Base-by-base conservation (phyloP, 2,113 vertebrate genomes). In the Podiceps cristatus region DNA sequence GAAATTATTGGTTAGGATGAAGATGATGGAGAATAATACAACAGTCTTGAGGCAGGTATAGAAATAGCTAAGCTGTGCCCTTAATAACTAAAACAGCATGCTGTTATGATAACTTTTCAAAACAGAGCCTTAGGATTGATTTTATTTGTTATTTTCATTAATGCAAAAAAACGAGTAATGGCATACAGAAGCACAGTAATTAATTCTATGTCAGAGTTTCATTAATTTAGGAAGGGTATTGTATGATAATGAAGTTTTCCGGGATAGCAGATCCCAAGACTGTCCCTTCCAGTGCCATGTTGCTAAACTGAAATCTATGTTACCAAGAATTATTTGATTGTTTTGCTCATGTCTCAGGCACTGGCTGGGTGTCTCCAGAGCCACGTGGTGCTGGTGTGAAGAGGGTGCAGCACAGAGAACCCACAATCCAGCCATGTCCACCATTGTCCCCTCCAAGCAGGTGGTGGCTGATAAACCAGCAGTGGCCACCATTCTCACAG, bases 331-430 rank as follows among this genome's bases (percentile, higher is more conserved):
- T 19, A 19, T 16, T 40, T 33, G 44, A 20, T 6, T 6, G 4
- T 6, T 49, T 27, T 49, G 10, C 33, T 75, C 7, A 7, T 50
- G 58, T 23, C 23, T 62, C 53, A 17, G 23, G 6, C 44, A 31
- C 35, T 52, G 29, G 10, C 12, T 4, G 1, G 17, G 8, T 69
- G 24, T 62, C 18, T 71, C 53, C 20, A 63, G 58, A 40, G 35
- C 19, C 27, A 35, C 20, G 5, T 0, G 0, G 20, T 12, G 20
- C 8, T 33, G 27, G 9, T 7, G 28, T 56, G 25, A 69, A 44
- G 55, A 42, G 45, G 45, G 45, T 45, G 45, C 45, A 18, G 13
- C 45, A 14, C 15, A 16, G 45, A 16, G 45, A 45, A 8, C 15
- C n/a, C 44, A 29, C 2, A 1, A 11, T n/a, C 53, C 37, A 62